phyloP scores from a whole-genome alignment of 2,797 vertebrate genomes.

The Cossypha dichroa region DNA sequence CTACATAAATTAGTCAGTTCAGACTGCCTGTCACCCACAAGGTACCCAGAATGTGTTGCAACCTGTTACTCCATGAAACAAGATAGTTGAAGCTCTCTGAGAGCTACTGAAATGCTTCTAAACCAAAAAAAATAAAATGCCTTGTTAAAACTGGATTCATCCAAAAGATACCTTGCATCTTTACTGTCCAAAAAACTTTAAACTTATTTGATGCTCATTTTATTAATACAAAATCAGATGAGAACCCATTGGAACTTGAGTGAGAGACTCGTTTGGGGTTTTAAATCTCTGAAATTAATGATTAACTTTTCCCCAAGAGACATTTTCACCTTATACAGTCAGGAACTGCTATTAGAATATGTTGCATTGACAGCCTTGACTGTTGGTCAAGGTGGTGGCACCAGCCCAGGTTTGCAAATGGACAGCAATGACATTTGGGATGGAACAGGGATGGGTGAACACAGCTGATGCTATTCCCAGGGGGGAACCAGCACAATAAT shows the following conservation, averaged over 20 bases:
- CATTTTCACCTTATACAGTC: background rate
- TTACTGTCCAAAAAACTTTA: background rate
- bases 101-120: slow-evolving; percentile 16
- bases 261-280: background rate
- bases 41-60: background rate
- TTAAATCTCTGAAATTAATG: background rate
- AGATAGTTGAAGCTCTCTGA: slow-evolving; percentile 27
- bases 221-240: background rate
- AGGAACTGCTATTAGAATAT: background rate
- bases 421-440: background rate
- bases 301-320: background rate
- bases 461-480: background rate
- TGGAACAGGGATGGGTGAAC: background rate
- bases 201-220: background rate
- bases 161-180: background rate
- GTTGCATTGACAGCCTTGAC: background rate
- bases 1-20: background rate
- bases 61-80: background rate
- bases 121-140: background rate
- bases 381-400: background rate
- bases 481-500: background rate
- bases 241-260: background rate
- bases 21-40: background rate
- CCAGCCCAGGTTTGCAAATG: background rate
- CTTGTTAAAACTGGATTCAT: background rate